A percentile compares a stretch with the other conserved stretches of the same genome.
Evolutionary conservation across 2,113 vertebrate species (phyloP).

Genomic region (Pogona vitticeps): DNA sequence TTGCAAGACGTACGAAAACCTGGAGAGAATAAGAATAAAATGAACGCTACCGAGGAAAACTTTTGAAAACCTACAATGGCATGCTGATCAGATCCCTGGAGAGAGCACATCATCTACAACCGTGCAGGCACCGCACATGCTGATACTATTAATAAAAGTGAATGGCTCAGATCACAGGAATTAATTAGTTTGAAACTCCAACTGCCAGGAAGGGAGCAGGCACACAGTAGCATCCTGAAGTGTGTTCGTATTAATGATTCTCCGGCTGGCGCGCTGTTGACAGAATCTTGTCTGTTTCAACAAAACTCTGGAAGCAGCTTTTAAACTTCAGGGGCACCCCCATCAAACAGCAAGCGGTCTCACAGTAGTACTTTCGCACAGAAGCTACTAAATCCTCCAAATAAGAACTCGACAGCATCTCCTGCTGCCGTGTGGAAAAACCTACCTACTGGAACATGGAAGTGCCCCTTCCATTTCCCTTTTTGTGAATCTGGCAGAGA

Average conservation of each 20-base stretch:
- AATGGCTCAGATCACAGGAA: constrained; percentile 75
- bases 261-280: constrained; percentile 71
- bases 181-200: constrained; percentile 77
- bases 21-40: constrained; percentile 67
- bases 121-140: constrained; percentile 65
- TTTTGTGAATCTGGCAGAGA: constrained; percentile 41
- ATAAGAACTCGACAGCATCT: constrained; percentile 70
- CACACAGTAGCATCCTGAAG: constrained; percentile 67
- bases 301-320: constrained; percentile 76
- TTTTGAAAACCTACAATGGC: constrained; percentile 66
- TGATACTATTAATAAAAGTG: constrained; percentile 75
- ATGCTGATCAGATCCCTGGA: constrained; percentile 69
- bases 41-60: constrained; percentile 52
- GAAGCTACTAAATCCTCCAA: constrained; percentile 66
- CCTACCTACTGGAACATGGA: constrained; percentile 56
- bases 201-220: constrained; percentile 67
- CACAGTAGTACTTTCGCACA: constrained; percentile 58
- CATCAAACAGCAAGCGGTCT: constrained; percentile 68
- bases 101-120: constrained; percentile 66
- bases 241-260: constrained; percentile 61
- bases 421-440: constrained; percentile 69
- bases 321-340: constrained; percentile 67
- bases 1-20: constrained; percentile 53
- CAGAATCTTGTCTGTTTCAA: constrained; percentile 77
- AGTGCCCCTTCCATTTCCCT: constrained; percentile 56